Evolutionary conservation across 2,888 invertebrate species (phyloP), one percentile per base, ranked within the genome.

Genomic region (Eristalinus sepulchralis): DNA sequence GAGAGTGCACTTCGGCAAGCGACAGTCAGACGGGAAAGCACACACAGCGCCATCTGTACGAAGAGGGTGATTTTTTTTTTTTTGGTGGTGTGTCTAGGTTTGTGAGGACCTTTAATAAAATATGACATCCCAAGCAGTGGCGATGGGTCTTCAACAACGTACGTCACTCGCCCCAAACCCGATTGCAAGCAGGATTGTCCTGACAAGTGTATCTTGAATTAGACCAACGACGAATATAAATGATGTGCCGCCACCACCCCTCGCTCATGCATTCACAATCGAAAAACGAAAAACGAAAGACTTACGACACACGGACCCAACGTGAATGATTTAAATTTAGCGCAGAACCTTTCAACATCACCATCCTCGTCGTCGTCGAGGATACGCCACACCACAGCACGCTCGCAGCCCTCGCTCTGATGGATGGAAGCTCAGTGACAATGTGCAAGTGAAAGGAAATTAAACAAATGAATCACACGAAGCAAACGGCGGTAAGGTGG

Each of bases 361-460:
- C 20, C 55, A 2, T 66, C n/a, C n/a, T 71, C 9, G 60, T 78
- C 33, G 24, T 39, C 60, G 70, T 75, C 36, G 20, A 81, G 64
- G 47, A 71, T 53, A 47, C 57, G 9, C 36, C n/a, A n/a, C 5
- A n/a, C 34, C 8, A 34, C 34, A 34, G 10, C 34, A 34, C 34
- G 27, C 27, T 27, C 47, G n/a, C 17, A 3, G 6, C 6, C 47
- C 47, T n/a, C 47, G n/a, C 6, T 6, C 79, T 86, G 83, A 86
- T 86, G 68, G 73, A 83, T 86, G 73, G 79, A 33, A 75, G 57
- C 78, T 79, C 78, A 75, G 78, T 86, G 86, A 86, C 86, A 86
- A 75, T 75, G 86, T 86, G 86, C 86, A 86, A 86, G 83, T 75
- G 79, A 86, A 86, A 78, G 86, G 86, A 86, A 86, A 86, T 86